Base-by-base conservation (phyloP, 2,113 vertebrate species). In the Catharus fuscescens region DNA sequence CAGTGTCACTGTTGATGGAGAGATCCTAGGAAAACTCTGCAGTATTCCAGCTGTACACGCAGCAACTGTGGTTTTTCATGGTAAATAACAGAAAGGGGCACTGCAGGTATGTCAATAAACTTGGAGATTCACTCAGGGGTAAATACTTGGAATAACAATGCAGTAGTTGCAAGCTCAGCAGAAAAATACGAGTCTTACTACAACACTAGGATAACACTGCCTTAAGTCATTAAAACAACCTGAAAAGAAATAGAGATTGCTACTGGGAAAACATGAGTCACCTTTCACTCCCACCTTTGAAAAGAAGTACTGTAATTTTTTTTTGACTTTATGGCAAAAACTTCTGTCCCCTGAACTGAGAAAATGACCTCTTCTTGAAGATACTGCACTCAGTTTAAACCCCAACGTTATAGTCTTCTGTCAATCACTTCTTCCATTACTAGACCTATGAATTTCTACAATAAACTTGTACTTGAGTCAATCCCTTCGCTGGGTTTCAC, bases 381-480 rank as follows among this genome's bases (percentile, higher is more conserved):
- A 88, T 10, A 42, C 42, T 12, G 32, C 12, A 14, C 40, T 84
- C 36, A 16, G 34, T 94, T 92, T 92, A 92, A 94, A 82, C 64
- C 70, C 60, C 34, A 88, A 66, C 7, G 7, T 90, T 78, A 74
- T 9, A 52, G 64, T 60, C 26, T 54, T 57, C 85, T 60, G 64
- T 66, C 88, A 88, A 57, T 78, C 90, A 86, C 59, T 64, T 88
- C 56, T 88, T 91, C 74, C 38, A 86, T 48, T 64, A 71, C 61
- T 25, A 60, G 59, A 86, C 76, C 88, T 79, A 79, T 79, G 44
- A 96, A 80, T 96, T 91, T 90, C 78, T 90, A 40, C 38, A 73
- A 64, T 93, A 93, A 90, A 67, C 72, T 74, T 88, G 60, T 36
- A 71, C 65, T 78, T 29, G 48, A 71, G 76, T 83, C 82, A 90